phyloP scores from a whole-genome alignment of 92 coral and sea anemone species.

The Umimayanthus chanpuru region DNA sequence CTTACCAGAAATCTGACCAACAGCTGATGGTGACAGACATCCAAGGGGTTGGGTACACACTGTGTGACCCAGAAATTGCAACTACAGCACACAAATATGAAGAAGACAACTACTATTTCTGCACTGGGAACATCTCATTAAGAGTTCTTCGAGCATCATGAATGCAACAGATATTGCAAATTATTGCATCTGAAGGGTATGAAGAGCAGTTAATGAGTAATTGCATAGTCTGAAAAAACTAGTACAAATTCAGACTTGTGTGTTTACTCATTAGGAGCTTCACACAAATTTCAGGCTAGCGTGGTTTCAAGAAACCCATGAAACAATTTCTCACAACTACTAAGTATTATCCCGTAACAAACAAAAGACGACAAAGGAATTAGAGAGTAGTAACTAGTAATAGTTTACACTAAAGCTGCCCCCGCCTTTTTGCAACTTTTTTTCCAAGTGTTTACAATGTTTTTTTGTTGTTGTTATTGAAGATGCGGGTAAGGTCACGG shows the following conservation, averaged over 20 bases:
- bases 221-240: conserved; percentile 5
- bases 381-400: too few species aligned
- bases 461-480: too few species aligned
- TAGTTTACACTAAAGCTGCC: too few species aligned
- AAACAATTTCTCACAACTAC: too few species aligned
- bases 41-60: conserved; percentile 58
- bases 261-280: conserved; percentile 5
- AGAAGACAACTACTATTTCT: conserved; percentile 32
- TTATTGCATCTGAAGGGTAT: conserved; percentile 38
- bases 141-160: conserved; percentile 5
- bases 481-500: too few species aligned
- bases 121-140: conserved; percentile 43
- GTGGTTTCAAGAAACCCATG: too few species aligned
- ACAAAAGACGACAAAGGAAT: too few species aligned
- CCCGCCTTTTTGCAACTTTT: too few species aligned
- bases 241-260: conserved; percentile 15
- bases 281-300: not conserved
- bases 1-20: conserved; percentile 47
- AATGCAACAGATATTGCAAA: conserved; percentile 47
- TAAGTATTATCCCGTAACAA: too few species aligned
- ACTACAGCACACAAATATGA: conserved; percentile 17
- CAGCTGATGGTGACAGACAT: conserved; percentile 65
- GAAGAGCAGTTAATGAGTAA: conserved; percentile 8
- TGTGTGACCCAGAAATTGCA: conserved; percentile 28
- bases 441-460: too few species aligned